A percentile compares a stretch with the other conserved stretches of the same genome.
phyloP scores from a whole-genome alignment of 2,113 vertebrate species.

The Caranx ignobilis region DNA sequence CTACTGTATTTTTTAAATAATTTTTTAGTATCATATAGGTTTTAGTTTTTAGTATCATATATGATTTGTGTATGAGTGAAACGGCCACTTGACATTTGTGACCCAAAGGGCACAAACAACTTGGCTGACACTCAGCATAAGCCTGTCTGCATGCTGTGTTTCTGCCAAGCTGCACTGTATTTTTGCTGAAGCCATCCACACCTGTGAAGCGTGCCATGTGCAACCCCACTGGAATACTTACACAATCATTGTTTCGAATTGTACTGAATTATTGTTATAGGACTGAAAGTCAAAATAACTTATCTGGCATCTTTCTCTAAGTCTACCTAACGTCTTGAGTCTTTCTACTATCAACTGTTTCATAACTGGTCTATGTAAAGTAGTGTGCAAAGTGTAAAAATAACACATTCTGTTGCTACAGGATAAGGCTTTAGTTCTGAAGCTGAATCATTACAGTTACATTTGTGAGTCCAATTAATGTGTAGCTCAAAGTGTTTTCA shows the following conservation, averaged over 20 bases:
- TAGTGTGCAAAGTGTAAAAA: not conserved
- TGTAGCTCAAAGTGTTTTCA: not conserved
- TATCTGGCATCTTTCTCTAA: slow-evolving; percentile 3
- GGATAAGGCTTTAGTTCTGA: not conserved
- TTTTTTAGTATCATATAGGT: not conserved
- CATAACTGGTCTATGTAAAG: not conserved
- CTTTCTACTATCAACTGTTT: slow-evolving; percentile 2
- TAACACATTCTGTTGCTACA: not conserved
- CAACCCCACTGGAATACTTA: slow-evolving; percentile 38
- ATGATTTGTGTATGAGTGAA: slow-evolving; percentile 4
- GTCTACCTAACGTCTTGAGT: not conserved
- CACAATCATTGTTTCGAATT: no score
- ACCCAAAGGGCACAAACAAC: slow-evolving; percentile 14
- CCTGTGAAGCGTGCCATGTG: no score
- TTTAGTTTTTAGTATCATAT: not conserved
- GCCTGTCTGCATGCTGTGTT: not conserved
- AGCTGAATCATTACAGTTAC: not conserved
- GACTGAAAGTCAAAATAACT: slow-evolving; percentile 44
- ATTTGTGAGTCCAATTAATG: not conserved
- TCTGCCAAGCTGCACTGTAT: slow-evolving; percentile 14
- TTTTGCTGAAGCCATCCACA: slow-evolving; percentile 20
- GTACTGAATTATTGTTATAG: slow-evolving; percentile 29
- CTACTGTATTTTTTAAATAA: not conserved
- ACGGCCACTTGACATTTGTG: slow-evolving; percentile 16
- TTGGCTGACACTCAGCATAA: no score